Conservation (phyloP, 1,140 invertebrate species). For the Drosophila guanche region DNA sequence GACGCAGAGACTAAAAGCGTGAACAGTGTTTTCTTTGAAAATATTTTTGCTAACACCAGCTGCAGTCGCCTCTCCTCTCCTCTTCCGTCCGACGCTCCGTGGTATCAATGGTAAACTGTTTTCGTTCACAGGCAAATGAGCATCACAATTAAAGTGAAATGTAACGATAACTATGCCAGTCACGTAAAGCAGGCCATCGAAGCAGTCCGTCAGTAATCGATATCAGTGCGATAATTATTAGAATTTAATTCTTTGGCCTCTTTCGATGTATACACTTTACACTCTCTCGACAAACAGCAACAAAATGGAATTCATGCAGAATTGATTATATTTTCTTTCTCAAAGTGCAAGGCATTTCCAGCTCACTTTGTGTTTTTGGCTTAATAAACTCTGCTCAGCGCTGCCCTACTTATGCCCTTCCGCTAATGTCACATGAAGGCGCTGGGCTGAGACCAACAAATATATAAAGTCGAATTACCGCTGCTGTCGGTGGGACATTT, state of each 20-base stretch:
- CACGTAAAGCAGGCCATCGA: constrained; percentile 21
- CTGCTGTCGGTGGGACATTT: constrained; percentile 43
- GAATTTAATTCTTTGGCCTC: constrained; percentile 22
- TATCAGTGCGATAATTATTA: constrained; percentile 27
- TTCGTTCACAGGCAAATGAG: constrained; percentile 47
- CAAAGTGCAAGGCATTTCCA: background rate
- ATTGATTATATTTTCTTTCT: too few species aligned
- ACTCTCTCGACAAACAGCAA: too few species aligned
- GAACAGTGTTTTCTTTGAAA: constrained; percentile 77
- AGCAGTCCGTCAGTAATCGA: constrained; percentile 5
- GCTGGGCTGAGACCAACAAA: constrained; percentile 34
- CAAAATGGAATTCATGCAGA: too few species aligned
- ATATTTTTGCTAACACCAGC: constrained; percentile 73
- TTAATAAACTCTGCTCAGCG: background rate
- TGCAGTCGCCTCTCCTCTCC: background rate
- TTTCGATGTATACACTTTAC: too few species aligned
- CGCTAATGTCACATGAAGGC: constrained; percentile 6
- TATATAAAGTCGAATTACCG: constrained; percentile 47
- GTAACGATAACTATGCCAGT: constrained; percentile 50
- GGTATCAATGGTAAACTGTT: constrained; percentile 25
- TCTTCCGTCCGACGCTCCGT: background rate
- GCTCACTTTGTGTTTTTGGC: too few species aligned
- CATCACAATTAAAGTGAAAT: constrained; percentile 41
- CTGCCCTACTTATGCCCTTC: constrained; percentile 25
- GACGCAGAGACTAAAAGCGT: constrained; percentile 7